These are phyloP conservation scores for Channa striata DNA, from an alignment of 2,797 vertebrate genomes.

Conservation along the genomic window DNA sequence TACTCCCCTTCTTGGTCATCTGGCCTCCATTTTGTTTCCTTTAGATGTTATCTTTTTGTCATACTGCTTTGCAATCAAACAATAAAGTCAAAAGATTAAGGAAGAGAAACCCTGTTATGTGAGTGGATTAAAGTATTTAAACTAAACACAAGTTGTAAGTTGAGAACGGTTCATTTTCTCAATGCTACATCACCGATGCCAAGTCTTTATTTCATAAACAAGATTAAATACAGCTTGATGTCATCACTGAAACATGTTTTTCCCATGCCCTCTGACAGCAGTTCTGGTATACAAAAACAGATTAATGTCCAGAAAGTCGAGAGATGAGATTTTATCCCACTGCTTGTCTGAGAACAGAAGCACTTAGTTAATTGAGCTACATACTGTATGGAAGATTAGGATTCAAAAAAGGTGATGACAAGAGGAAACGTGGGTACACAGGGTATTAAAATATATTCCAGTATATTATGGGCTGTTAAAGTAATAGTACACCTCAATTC, in stretches of 20 bases:
- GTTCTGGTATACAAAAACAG: slow-evolving; percentile 42
- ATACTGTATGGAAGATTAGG: neutral
- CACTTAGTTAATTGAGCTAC: slow-evolving; percentile 1
- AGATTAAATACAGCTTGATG: slow-evolving; percentile 57
- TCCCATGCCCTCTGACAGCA: slow-evolving; percentile 60
- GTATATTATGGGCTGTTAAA: too few species aligned
- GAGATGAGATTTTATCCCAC: slow-evolving; percentile 32
- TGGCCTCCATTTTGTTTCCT: slow-evolving; percentile 69
- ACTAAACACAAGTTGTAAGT: slow-evolving; percentile 63
- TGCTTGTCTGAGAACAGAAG: slow-evolving; percentile 45
- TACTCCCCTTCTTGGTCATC: slow-evolving; percentile 56
- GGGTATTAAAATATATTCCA: neutral
- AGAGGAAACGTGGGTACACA: neutral
- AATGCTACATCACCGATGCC: slow-evolving; percentile 36
- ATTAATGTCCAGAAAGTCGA: slow-evolving; percentile 23
- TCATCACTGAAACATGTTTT: slow-evolving; percentile 50
- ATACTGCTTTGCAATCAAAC: slow-evolving; percentile 58
- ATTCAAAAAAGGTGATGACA: neutral
- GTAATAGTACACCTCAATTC: too few species aligned
- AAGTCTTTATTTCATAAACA: slow-evolving; percentile 68
- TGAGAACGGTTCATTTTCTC: slow-evolving; percentile 60
- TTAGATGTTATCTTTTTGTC: slow-evolving; percentile 59
- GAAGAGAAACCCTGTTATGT: slow-evolving; percentile 29
- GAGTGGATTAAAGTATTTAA: slow-evolving; percentile 56
- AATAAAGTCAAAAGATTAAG: slow-evolving; percentile 58